A percentile compares a stretch with the other conserved stretches of the same genome.
These are phyloP conservation scores for Anadara kagoshimensis DNA, from an alignment of 1,140 invertebrate genomes.

Conservation along the genomic window DNA sequence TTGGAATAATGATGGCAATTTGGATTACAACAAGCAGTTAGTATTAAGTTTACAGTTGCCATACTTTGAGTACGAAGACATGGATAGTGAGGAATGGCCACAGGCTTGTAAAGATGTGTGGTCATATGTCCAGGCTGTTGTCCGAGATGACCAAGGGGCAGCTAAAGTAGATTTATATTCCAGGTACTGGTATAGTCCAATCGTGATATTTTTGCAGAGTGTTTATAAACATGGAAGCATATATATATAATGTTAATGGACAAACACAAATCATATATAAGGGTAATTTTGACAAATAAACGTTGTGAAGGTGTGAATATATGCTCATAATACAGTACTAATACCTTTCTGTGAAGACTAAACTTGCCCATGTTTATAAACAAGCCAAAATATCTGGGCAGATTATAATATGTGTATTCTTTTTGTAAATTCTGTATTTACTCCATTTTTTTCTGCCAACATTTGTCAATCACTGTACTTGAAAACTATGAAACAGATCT, in stretches of 20 bases:
- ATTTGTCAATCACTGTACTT: too few relatives aligned
- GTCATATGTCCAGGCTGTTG: constrained; percentile 49
- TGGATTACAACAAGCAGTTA: constrained; percentile 44
- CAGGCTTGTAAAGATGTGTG: constrained; percentile 58
- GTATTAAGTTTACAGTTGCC: constrained; percentile 55
- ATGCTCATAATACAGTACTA: background rate
- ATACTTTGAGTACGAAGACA: constrained; percentile 47
- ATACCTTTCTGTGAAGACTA: background rate
- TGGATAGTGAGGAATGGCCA: constrained; percentile 47
- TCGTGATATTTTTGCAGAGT: background rate
- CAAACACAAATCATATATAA: background rate
- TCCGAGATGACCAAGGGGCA: constrained; percentile 37
- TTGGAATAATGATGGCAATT: constrained; percentile 59
- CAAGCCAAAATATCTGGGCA: too few relatives aligned
- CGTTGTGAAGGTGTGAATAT: background rate
- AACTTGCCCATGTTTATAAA: background rate
- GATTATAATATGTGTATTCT: too few relatives aligned
- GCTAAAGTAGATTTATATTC: constrained; percentile 41
- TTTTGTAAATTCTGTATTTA: too few relatives aligned
- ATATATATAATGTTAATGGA: background rate
- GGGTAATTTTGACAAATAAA: background rate
- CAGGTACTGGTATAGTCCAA: constrained; percentile 37
- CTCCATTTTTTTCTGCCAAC: too few relatives aligned
- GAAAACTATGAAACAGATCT: too few relatives aligned
- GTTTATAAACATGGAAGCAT: too few relatives aligned